Evolutionary conservation across 2,797 vertebrate species (phyloP).

Genomic region (Fundulus diaphanus): DNA sequence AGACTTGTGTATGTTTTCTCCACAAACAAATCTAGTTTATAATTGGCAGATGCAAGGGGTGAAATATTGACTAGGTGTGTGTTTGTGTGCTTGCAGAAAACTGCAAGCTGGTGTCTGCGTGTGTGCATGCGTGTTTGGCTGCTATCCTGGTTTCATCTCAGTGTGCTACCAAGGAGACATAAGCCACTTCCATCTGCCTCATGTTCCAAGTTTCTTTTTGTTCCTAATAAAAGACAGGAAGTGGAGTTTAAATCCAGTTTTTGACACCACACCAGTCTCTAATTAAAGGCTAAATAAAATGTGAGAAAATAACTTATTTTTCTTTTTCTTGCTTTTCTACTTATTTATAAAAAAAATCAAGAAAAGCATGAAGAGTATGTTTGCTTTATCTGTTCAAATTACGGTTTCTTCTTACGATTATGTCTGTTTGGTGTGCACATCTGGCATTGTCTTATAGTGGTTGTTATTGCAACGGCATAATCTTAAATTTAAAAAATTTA

Average conservation of each 20-base stretch:
- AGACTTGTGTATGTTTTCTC: slow-evolving; percentile 75
- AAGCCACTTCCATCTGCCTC: slow-evolving; percentile 85
- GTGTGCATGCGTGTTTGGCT: slow-evolving; percentile 67
- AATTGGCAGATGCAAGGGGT: slow-evolving; percentile 80
- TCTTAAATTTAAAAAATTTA: too few species aligned
- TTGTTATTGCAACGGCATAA: too few species aligned
- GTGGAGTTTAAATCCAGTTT: slow-evolving; percentile 69
- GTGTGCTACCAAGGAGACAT: slow-evolving; percentile 82
- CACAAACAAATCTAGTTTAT: slow-evolving; percentile 73
- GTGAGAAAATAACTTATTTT: slow-evolving; percentile 36
- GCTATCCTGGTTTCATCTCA: slow-evolving; percentile 77
- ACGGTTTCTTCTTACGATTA: neutral
- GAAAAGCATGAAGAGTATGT: neutral
- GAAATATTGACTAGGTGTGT: slow-evolving; percentile 72
- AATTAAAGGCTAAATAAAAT: slow-evolving; percentile 59
- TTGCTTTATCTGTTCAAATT: neutral
- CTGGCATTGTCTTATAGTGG: neutral
- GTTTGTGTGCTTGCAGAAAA: slow-evolving; percentile 24
- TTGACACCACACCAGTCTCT: slow-evolving; percentile 49
- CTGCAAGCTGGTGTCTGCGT: slow-evolving; percentile 30
- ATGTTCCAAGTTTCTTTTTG: slow-evolving; percentile 79
- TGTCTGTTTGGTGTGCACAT: neutral
- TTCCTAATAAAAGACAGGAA: slow-evolving; percentile 79
- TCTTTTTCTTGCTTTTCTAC: too few species aligned
- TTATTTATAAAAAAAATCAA: slow-evolving; percentile 25